Conservation (phyloP, 1,140 invertebrate species). For the Zaprionus camerounensis region DNA sequence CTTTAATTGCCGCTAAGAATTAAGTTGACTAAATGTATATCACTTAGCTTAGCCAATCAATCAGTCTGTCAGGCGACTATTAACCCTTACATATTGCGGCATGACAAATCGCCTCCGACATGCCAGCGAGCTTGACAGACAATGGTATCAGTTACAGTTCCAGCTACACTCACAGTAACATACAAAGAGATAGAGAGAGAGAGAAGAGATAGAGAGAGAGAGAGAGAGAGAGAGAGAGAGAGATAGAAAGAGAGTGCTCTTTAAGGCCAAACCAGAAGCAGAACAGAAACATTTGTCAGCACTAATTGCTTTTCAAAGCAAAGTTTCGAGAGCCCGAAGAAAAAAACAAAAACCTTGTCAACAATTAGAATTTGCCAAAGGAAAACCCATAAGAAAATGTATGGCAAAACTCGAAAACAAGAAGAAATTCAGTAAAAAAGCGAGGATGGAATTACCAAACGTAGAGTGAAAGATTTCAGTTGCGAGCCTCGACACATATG, state of each 20-base stretch:
- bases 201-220: background rate
- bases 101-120: conserved; percentile 52
- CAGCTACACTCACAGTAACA: conserved; percentile 23
- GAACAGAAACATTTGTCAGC: conserved; percentile 56
- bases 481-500: conserved; percentile 57
- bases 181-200: background rate
- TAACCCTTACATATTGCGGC: conserved; percentile 52
- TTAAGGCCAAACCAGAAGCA: conserved; percentile 4
- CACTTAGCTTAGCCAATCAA: conserved; percentile 38
- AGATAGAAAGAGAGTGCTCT: background rate
- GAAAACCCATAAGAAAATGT: conserved; percentile 26
- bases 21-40: conserved; percentile 25
- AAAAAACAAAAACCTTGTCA: conserved; percentile 24
- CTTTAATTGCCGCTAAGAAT: conserved; percentile 8
- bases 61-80: conserved; percentile 47
- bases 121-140: conserved; percentile 45
- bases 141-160: conserved; percentile 41
- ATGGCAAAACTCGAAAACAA: conserved; percentile 27
- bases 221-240: too few species aligned
- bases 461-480: conserved; percentile 45
- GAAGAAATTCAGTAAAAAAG: background rate
- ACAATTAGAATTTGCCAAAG: conserved; percentile 39
- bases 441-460: conserved; percentile 7
- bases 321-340: conserved; percentile 35
- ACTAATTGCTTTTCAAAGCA: conserved; percentile 74